These are phyloP conservation scores for Turnix velox DNA, from an alignment of 2,113 vertebrate genomes.

Conservation along the genomic window DNA sequence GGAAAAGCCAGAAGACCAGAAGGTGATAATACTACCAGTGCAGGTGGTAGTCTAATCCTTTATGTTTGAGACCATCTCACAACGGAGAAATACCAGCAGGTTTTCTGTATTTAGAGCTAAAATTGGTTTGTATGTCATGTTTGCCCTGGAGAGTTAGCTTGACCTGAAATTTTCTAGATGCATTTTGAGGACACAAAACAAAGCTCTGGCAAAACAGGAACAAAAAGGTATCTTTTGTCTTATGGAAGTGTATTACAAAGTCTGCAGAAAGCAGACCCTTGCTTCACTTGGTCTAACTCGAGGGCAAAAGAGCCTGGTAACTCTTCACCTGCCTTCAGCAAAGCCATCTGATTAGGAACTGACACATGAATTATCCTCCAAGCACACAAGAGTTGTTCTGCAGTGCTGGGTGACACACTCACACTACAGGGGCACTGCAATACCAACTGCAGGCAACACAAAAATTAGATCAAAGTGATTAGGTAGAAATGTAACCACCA, in stretches of 20 bases:
- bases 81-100: neutral
- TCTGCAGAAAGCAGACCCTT: neutral
- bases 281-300: neutral
- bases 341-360: neutral
- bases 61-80: neutral
- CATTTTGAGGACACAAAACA: neutral
- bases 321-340: neutral
- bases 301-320: neutral
- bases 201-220: neutral
- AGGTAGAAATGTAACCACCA: rapidly evolving
- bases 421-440: neutral
- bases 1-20: neutral
- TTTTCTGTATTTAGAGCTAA: neutral
- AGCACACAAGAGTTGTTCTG: neutral
- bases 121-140: neutral
- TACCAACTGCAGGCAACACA: neutral
- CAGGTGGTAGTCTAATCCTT: neutral
- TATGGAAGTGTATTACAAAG: neutral
- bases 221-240: neutral
- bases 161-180: slow-evolving; percentile 21
- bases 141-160: neutral
- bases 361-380: neutral
- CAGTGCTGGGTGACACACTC: neutral
- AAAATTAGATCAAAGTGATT: neutral
- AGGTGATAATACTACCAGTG: neutral